Conservation (phyloP, 2,113 vertebrate genomes). For the Sclerurus mexicanus region DNA sequence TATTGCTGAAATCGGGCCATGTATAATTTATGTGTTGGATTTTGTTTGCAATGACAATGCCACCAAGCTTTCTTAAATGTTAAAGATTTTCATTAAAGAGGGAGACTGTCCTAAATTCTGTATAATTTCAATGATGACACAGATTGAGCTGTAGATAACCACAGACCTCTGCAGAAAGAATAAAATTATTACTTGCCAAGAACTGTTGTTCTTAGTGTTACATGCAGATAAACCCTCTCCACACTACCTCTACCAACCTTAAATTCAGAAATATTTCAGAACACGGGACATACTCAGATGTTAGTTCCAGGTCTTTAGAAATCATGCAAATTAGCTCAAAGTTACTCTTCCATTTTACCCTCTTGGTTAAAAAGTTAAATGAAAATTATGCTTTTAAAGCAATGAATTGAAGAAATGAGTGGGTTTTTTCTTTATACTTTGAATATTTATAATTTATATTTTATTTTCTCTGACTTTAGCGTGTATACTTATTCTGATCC, state of each 20-base stretch:
- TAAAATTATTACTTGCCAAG: background rate
- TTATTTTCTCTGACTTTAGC: background rate
- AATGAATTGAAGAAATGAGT: background rate
- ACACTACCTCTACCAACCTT: background rate
- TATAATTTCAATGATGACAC: background rate
- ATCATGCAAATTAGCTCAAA: background rate
- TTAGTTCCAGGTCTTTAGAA: background rate
- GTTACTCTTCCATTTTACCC: background rate
- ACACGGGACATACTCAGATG: background rate
- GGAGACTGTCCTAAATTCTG: background rate
- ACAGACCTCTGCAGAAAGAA: background rate
- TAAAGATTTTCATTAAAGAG: background rate
- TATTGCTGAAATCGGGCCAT: background rate
- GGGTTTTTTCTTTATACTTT: background rate
- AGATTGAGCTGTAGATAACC: background rate
- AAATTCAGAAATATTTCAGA: background rate
- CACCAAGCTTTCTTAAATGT: background rate
- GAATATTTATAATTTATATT: background rate
- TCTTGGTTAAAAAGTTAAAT: background rate
- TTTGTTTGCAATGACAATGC: background rate
- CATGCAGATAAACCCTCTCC: background rate
- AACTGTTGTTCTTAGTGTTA: background rate
- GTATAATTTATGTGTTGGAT: background rate
- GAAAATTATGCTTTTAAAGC: background rate
- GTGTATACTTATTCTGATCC: background rate